These are phyloP conservation scores for Odontomachus brunneus DNA, from an alignment of 1,140 invertebrate species.

Conservation along the genomic window DNA sequence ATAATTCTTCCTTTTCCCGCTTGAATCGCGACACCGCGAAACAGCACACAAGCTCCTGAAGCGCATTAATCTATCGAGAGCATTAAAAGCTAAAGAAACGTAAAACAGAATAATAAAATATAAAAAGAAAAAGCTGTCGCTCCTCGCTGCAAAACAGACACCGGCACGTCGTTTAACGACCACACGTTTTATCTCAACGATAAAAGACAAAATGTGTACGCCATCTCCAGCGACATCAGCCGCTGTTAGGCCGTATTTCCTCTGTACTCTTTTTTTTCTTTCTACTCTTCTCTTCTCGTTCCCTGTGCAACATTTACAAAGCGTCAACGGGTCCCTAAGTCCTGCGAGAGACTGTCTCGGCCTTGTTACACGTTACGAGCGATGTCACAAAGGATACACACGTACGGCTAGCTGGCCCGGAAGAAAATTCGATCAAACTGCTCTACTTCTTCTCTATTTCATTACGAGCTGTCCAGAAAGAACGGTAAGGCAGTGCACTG, in stretches of 20 bases:
- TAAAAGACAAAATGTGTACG: conserved; percentile 3
- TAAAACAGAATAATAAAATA: conserved; percentile 16
- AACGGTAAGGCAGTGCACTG: conserved; percentile 57
- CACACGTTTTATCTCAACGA: conserved; percentile 10
- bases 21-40: not conserved
- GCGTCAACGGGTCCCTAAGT: not conserved
- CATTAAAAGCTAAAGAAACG: conserved; percentile 18
- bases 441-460: too few species aligned
- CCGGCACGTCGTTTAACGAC: not conserved
- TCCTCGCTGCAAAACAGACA: conserved; percentile 28
- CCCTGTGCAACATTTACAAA: not conserved
- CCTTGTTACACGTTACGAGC: not conserved
- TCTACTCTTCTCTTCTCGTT: not conserved
- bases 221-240: not conserved
- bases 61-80: not conserved
- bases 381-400: not conserved
- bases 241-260: conserved; percentile 26
- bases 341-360: not conserved
- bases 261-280: not conserved
- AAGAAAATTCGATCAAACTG: not conserved
- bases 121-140: not conserved
- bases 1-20: conserved; percentile 12
- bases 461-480: conserved; percentile 19
- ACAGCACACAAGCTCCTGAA: not conserved
- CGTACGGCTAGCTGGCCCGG: not conserved